Percentiles rank a stretch among this genome's conserved stretches.
These are phyloP conservation scores for Caerostris darwini DNA, from an alignment of 1,140 invertebrate species.

Conservation along the genomic window DNA sequence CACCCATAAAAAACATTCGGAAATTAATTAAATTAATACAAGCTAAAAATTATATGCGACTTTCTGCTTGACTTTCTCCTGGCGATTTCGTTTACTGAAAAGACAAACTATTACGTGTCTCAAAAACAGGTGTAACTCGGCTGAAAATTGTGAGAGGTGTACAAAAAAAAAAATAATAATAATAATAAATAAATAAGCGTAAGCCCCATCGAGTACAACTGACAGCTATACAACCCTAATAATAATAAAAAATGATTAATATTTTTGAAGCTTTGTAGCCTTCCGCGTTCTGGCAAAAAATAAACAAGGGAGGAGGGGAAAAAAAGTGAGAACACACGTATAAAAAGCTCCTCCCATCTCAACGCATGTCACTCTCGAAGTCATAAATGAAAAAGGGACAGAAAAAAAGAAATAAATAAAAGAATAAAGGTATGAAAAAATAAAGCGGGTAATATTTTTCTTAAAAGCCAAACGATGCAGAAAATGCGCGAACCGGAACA, in stretches of 20 bases:
- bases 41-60: conserved; percentile 17
- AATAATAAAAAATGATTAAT: conserved; percentile 78
- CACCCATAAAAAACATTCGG: conserved; percentile 44
- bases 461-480: conserved; percentile 74
- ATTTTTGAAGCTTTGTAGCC: conserved; percentile 59
- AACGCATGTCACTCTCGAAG: conserved; percentile 65
- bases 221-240: conserved; percentile 72
- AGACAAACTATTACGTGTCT: conserved; percentile 43
- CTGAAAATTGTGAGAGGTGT: neutral
- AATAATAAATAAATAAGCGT: neutral
- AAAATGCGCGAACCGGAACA: conserved; percentile 74
- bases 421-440: conserved; percentile 52
- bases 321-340: conserved; percentile 40
- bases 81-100: conserved; percentile 19
- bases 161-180: no score
- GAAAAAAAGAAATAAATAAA: conserved; percentile 2
- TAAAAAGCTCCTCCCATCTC: conserved; percentile 57
- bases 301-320: neutral
- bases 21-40: conserved; percentile 74
- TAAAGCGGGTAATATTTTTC: conserved; percentile 67
- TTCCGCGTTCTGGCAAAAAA: conserved; percentile 10
- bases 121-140: conserved; percentile 75
- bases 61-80: conserved; percentile 32
- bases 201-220: conserved; percentile 23
- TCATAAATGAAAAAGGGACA: conserved; percentile 75